A percentile compares a stretch with the other conserved stretches of the same genome.
Evolutionary conservation across 2,888 invertebrate species (phyloP).

Genomic region (Clunio marinus): DNA sequence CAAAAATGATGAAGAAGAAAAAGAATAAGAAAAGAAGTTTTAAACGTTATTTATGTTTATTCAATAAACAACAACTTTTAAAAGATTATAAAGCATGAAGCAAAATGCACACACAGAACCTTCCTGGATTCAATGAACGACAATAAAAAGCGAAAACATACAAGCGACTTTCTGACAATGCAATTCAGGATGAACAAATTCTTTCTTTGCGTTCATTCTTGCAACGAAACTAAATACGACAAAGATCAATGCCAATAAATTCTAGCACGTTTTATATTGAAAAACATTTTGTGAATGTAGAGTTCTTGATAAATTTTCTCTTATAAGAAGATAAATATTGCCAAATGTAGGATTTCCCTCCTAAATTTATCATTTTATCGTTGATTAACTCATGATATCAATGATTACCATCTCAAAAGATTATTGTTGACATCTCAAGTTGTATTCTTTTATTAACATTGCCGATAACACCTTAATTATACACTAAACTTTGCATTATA

Average conservation of each 20-base stretch:
- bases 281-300: not conserved
- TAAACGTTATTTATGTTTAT: constrained; percentile 39
- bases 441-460: not conserved
- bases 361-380: not conserved
- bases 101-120: constrained; percentile 31
- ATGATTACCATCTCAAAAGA: too few species aligned
- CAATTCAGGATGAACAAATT: not conserved
- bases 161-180: not conserved
- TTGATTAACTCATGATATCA: not conserved
- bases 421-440: too few species aligned
- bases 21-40: constrained; percentile 34
- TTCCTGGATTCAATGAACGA: not conserved
- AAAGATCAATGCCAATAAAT: constrained; percentile 34
- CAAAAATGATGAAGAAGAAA: not conserved
- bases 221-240: not conserved
- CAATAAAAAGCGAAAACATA: constrained; percentile 23
- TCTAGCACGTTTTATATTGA: constrained; percentile 35
- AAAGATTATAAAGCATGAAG: constrained; percentile 31
- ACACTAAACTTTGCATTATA: not conserved
- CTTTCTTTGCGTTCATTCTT: constrained; percentile 9
- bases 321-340: not conserved
- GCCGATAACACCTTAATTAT: constrained; percentile 17
- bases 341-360: not conserved
- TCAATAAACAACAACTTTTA: constrained; percentile 38
- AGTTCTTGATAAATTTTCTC: not conserved